Percentiles rank a stretch among this genome's conserved stretches.
These are phyloP conservation scores for Tiliqua scincoides DNA, from an alignment of 2,113 vertebrate species.

Conservation along the genomic window DNA sequence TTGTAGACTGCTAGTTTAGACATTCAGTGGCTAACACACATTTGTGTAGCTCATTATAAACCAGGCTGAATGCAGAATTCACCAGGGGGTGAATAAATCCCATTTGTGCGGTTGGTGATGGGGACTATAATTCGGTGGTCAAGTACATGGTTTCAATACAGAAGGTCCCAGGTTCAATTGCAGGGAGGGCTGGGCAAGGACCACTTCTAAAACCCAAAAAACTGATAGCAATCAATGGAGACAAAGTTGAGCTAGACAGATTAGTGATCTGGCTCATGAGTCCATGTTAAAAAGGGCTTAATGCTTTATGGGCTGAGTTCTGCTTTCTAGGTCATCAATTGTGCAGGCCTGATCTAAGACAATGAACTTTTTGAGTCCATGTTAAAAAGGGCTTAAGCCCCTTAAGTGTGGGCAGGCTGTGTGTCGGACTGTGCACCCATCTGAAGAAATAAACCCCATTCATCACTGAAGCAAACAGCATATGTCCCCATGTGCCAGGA, in stretches of 20 bases:
- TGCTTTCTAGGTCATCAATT: neutral
- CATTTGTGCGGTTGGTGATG: neutral
- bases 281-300: too few relatives aligned
- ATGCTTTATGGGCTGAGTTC: neutral
- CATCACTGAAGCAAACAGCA: constrained; percentile 8
- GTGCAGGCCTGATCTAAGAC: neutral
- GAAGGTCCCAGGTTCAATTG: too few relatives aligned
- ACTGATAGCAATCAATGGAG: too few relatives aligned
- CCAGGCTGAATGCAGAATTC: neutral
- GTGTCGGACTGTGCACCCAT: constrained; percentile 12
- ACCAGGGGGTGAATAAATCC: neutral
- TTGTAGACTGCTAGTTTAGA: too few relatives aligned
- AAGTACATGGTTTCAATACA: too few relatives aligned
- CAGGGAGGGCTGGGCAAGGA: too few relatives aligned
- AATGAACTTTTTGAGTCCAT: neutral
- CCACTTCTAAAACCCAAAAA: too few relatives aligned
- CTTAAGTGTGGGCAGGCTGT: neutral
- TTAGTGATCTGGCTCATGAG: too few relatives aligned
- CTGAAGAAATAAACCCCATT: constrained; percentile 26
- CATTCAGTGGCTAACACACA: neutral
- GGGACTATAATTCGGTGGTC: neutral
- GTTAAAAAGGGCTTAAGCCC: neutral
- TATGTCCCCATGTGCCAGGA: constrained; percentile 21
- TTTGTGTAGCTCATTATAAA: neutral
- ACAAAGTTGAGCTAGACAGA: too few relatives aligned